These are phyloP conservation scores for Biston betularia DNA, from an alignment of 2,888 invertebrate species.

Conservation along the genomic window DNA sequence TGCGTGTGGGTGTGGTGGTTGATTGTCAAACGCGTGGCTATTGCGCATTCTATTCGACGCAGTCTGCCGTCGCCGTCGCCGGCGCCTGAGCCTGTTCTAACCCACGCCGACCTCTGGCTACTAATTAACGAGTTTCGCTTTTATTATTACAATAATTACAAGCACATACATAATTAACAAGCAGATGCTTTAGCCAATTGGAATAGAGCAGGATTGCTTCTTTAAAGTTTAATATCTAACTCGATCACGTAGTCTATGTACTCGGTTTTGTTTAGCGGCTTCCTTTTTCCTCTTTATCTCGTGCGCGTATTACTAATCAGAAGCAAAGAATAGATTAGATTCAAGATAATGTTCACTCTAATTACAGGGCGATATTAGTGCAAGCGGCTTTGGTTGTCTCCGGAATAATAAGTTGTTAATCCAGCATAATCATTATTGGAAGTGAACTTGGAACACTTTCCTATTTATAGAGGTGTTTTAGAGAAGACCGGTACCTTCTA, in stretches of 20 bases:
- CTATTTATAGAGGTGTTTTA: background rate
- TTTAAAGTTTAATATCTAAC: conserved; percentile 7
- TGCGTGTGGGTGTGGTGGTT: conserved; percentile 71
- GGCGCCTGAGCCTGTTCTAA: conserved; percentile 46
- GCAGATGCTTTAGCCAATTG: conserved; percentile 32
- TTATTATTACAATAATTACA: conserved; percentile 48
- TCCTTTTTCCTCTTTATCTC: conserved; percentile 28
- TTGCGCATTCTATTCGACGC: conserved; percentile 66
- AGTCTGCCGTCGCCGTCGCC: conserved; percentile 55
- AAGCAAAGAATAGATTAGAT: conserved; percentile 37
- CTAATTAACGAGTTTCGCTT: conserved; percentile 63
- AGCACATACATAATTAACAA: conserved; percentile 41
- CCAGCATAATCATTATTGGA: conserved; percentile 19
- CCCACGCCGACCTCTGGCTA: conserved; percentile 66
- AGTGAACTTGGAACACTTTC: background rate
- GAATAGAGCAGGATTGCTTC: conserved; percentile 7
- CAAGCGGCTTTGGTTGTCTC: conserved; percentile 30
- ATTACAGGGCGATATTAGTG: conserved; percentile 29
- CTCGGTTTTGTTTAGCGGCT: conserved; percentile 17
- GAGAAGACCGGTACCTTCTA: too few relatives aligned
- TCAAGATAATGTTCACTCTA: conserved; percentile 33
- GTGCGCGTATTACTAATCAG: conserved; percentile 25
- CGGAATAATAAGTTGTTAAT: conserved; percentile 30
- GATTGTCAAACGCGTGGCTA: conserved; percentile 68
- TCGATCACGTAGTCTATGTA: conserved; percentile 25